phyloP scores from a whole-genome alignment of 2,113 vertebrate species.

The Apteryx mantelli region DNA sequence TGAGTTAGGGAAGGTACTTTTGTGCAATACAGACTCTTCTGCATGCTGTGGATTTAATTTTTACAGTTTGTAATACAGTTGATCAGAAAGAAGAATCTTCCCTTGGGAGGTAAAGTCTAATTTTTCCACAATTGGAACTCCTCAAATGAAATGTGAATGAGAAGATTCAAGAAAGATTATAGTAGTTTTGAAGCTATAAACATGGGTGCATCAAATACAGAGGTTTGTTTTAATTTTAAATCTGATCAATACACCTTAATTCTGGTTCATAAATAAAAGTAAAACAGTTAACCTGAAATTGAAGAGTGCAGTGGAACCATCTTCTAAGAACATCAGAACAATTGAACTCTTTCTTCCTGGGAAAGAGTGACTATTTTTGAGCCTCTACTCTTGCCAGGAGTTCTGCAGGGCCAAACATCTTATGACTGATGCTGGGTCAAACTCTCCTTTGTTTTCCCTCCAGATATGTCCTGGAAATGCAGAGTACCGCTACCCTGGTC shows the following conservation, averaged over 20 bases:
- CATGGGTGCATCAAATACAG: background rate
- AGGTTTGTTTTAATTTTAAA: background rate
- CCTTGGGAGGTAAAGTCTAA: background rate
- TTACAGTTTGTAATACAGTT: background rate
- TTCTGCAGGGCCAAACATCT: background rate
- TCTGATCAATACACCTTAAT: background rate
- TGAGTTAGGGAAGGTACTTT: background rate
- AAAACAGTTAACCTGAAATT: background rate
- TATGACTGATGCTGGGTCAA: background rate
- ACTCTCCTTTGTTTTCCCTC: rapidly evolving
- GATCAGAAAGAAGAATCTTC: background rate
- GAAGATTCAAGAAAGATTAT: background rate
- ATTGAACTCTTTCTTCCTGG: background rate
- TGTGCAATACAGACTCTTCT: background rate
- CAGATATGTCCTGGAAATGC: background rate
- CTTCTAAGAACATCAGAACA: background rate
- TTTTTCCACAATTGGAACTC: background rate
- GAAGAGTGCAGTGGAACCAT: background rate
- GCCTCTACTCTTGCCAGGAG: background rate
- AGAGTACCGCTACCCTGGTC: background rate
- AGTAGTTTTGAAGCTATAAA: background rate
- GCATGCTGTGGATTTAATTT: background rate
- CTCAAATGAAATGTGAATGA: background rate
- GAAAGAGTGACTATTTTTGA: background rate
- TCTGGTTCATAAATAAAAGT: background rate